These are phyloP conservation scores for Stratiomys singularior DNA, from an alignment of 2,888 invertebrate genomes.

Conservation along the genomic window DNA sequence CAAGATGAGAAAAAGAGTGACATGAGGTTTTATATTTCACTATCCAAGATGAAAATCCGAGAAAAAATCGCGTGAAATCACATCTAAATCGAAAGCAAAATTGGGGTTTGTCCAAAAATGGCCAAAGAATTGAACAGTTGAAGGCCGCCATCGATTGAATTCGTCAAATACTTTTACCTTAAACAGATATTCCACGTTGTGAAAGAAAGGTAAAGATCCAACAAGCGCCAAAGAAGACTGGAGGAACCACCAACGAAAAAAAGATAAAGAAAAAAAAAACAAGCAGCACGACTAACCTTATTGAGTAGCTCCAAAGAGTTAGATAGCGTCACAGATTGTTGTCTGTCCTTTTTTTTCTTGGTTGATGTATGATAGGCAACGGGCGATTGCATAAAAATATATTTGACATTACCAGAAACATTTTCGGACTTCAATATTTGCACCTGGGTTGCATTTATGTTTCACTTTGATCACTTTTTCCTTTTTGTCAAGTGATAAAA, in stretches of 20 bases:
- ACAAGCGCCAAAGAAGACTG: no score
- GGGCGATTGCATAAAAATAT: constrained; percentile 28
- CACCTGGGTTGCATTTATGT: constrained; percentile 6
- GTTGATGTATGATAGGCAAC: not conserved
- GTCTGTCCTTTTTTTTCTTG: not conserved
- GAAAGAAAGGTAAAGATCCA: no score
- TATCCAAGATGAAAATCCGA: no score
- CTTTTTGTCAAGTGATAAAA: no score
- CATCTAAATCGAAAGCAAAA: constrained; percentile 21
- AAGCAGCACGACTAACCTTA: constrained; percentile 1
- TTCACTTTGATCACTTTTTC: no score
- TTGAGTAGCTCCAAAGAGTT: constrained; percentile 6
- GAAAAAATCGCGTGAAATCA: constrained; percentile 13
- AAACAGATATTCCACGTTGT: constrained; percentile 1
- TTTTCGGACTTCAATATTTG: constrained; percentile 19
- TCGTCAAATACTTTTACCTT: constrained; percentile 32
- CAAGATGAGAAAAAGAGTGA: not conserved
- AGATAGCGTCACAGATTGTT: constrained; percentile 16
- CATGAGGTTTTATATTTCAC: no score
- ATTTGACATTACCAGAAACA: constrained; percentile 1
- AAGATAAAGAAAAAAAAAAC: not conserved
- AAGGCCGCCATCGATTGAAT: constrained; percentile 24
- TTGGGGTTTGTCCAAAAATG: constrained; percentile 34
- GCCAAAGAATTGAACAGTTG: not conserved
- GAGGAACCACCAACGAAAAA: not conserved